A percentile compares a stretch with the other conserved stretches of the same genome.
phyloP scores from a whole-genome alignment of 1,140 invertebrate genomes.

The Hypothenemus hampei region DNA sequence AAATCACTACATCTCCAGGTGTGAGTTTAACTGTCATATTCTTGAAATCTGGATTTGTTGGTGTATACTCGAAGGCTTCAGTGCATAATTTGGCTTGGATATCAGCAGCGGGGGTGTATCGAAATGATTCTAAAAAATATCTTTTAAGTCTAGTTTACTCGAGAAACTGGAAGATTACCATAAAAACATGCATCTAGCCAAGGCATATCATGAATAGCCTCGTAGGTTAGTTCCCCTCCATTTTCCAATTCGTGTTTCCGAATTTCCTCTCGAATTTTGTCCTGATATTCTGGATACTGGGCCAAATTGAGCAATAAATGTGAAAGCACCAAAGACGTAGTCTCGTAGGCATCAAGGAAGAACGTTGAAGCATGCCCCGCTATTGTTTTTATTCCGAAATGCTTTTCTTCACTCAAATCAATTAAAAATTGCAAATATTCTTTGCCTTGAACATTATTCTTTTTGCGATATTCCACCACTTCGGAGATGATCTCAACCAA shows the following conservation, averaged over 20 bases:
- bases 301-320: slow-evolving; percentile 15
- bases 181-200: slow-evolving; percentile 23
- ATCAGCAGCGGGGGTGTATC: neutral
- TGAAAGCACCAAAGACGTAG: slow-evolving; percentile 10
- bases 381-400: neutral
- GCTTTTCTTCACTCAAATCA: neutral
- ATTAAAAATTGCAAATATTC: slow-evolving; percentile 25
- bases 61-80: slow-evolving; percentile 8
- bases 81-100: neutral
- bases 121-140: slow-evolving; percentile 1
- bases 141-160: too few relatives aligned
- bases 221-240: slow-evolving; percentile 16
- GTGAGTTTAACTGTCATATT: slow-evolving; percentile 43
- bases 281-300: slow-evolving; percentile 11
- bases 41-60: slow-evolving; percentile 33
- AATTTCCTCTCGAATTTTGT: slow-evolving; percentile 19
- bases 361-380: slow-evolving; percentile 11
- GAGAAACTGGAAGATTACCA: slow-evolving; percentile 7
- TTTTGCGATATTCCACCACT: slow-evolving; percentile 1
- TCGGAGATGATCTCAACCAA: slow-evolving; percentile 2
- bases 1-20: slow-evolving; percentile 6
- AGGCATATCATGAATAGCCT: slow-evolving; percentile 14
- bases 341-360: slow-evolving; percentile 24
- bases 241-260: slow-evolving; percentile 7
- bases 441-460: slow-evolving; percentile 9